Conservation (phyloP, 2,797 vertebrate species). For the Hydrolagus colliei region DNA sequence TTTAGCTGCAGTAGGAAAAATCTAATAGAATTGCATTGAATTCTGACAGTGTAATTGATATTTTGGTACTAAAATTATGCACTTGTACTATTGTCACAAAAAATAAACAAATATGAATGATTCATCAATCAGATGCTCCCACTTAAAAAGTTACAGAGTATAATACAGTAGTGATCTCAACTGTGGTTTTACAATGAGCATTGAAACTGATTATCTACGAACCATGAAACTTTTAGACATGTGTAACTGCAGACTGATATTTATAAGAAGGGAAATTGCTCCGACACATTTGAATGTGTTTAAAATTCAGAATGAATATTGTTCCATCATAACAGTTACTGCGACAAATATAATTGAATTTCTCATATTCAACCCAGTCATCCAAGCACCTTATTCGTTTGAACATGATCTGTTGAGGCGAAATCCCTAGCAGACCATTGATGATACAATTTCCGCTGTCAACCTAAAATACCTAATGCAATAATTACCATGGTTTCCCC, state of each 20-base stretch:
- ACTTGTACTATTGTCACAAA: not conserved
- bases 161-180: not conserved
- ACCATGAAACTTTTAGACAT: not conserved
- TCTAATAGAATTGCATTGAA: not conserved
- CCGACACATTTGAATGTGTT: not conserved
- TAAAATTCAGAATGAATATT: not conserved
- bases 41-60: not conserved
- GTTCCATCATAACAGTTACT: not conserved
- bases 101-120: not conserved
- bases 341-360: conserved; percentile 24
- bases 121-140: not conserved
- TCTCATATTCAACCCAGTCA: conserved; percentile 11
- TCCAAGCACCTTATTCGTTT: conserved; percentile 14
- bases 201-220: not conserved
- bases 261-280: not conserved
- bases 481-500: not conserved
- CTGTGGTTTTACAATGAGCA: not conserved
- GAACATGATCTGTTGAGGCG: not conserved
- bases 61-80: not conserved
- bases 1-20: conserved; percentile 50
- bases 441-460: conserved; percentile 2
- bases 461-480: not conserved
- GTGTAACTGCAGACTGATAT: not conserved
- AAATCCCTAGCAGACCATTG: conserved; percentile 2
- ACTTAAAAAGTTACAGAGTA: not conserved